These are phyloP conservation scores for Notiomystis cincta DNA, from an alignment of 2,113 vertebrate species.

Conservation along the genomic window DNA sequence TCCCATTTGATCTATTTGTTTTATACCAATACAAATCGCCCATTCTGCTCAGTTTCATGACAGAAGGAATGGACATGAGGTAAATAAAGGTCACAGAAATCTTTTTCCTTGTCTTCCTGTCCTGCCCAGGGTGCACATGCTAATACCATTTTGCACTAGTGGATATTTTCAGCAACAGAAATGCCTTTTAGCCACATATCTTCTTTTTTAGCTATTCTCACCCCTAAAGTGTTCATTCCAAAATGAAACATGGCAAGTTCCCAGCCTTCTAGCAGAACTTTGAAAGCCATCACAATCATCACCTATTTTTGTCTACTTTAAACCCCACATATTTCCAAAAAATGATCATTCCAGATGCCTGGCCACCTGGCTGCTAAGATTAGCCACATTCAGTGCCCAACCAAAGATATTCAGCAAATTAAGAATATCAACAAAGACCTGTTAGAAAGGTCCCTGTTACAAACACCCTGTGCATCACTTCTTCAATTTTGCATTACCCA, in stretches of 20 bases:
- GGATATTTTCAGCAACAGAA: not conserved
- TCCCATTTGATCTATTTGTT: not conserved
- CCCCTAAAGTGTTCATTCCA: not conserved
- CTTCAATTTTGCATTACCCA: not conserved
- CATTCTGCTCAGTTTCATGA: not conserved
- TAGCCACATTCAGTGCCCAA: not conserved
- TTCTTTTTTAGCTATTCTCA: not conserved
- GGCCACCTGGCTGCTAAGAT: not conserved
- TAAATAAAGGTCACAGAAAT: not conserved
- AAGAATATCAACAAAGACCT: not conserved
- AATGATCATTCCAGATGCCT: not conserved
- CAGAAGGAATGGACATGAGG: not conserved
- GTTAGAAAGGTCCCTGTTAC: not conserved
- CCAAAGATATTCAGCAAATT: not conserved
- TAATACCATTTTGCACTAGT: not conserved
- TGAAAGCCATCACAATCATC: not conserved
- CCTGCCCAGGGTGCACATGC: not conserved
- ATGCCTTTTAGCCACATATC: not conserved
- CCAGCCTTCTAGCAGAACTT: not conserved
- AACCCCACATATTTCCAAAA: not conserved
- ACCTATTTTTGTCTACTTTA: not conserved
- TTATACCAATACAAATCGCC: not conserved
- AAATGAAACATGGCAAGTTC: not conserved
- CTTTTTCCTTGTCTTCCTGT: not conserved
- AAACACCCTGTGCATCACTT: not conserved